Base-by-base conservation (phyloP, 2,797 vertebrate genomes). In the Enteromius trimaculatus region DNA sequence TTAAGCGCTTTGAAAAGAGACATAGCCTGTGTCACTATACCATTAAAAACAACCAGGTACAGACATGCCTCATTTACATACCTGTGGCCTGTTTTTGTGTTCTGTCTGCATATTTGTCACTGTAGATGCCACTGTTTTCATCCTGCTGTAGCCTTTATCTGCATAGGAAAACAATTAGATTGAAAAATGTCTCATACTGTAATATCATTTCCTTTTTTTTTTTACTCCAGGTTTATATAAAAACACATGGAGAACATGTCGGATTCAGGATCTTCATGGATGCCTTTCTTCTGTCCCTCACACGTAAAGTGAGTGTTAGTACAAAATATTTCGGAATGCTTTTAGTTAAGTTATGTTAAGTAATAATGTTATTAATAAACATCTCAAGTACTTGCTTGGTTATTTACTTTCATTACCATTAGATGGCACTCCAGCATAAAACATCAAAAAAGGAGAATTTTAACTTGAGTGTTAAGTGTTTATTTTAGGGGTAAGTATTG, bases 251-350 rank as follows among this genome's bases (percentile, higher is more conserved):
- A 31, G 96, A 99, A 80, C 97, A 99, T 74, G 97, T 99, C 5
- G 98, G 97, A 13, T 99, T 99, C 87, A 94, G 97, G 86, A 99
- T 99, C 91, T 99, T 99, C 85, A 98, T 98, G 97, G 97, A 99
- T 84, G 96, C 97, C 62, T 95, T 99, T 82, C 95, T 99, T 17
- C 95, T 99, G 87, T 99, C 98, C 69, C 92, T 99, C 87, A 96
- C 94, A 79, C 95, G 97, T 89, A 99, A 86, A 83, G 85, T 80
- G 69, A 83, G 81, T 83, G 23, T 37, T 53, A 14, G 34, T 34
- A 49, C 55, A 64, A 29, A 44, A 62, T 13, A 39, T 19, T 26
- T 69, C 14, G 14, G 11, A 37, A 16, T 17, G 69, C 23, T 34
- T 53, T 37, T 51, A 51, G 4, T n/a, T 77, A 42, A 16, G 14